These are phyloP conservation scores for Gymnoscopelus microlampas DNA, from an alignment of 2,797 vertebrate genomes.

Conservation along the genomic window DNA sequence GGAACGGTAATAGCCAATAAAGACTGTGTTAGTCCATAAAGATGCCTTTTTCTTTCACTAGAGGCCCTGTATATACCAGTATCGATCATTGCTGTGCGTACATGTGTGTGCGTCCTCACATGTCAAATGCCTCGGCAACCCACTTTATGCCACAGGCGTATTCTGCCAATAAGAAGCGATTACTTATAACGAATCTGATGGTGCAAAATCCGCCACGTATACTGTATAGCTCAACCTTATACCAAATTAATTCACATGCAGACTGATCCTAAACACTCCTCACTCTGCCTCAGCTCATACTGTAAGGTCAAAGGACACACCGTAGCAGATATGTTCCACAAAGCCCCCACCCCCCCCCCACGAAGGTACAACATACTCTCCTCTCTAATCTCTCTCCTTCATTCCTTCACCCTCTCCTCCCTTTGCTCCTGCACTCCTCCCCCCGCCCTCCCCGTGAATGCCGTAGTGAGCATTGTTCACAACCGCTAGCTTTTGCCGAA, in stretches of 20 bases:
- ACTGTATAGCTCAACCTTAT: too few species aligned
- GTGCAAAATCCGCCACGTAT: too few species aligned
- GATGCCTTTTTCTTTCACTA: conserved; percentile 22
- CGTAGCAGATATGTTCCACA: conserved; percentile 70
- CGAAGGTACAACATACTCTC: conserved; percentile 4
- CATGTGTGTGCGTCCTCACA: conserved; percentile 35
- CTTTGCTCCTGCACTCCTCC: conserved; percentile 48
- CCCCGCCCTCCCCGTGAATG: conserved; percentile 52
- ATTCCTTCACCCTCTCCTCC: conserved; percentile 26
- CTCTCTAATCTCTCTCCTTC: conserved; percentile 23
- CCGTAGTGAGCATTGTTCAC: conserved; percentile 79
- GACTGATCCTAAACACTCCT: conserved; percentile 57
- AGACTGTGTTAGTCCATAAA: conserved; percentile 32
- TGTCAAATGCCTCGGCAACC: conserved; percentile 18
- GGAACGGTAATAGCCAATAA: conserved; percentile 52
- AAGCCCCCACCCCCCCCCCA: conserved; percentile 50
- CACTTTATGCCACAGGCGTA: background rate
- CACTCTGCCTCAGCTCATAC: conserved; percentile 54
- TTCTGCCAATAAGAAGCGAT: too few species aligned
- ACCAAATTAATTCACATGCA: conserved; percentile 35
- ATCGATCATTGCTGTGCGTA: conserved; percentile 37
- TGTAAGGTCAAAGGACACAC: conserved; percentile 69
- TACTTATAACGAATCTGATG: too few species aligned
- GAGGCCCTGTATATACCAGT: conserved; percentile 7
- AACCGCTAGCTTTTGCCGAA: conserved; percentile 76